Percentiles rank a stretch among this genome's conserved stretches.
phyloP scores from a whole-genome alignment of 1,140 invertebrate species.

The Microvelia longipes region DNA sequence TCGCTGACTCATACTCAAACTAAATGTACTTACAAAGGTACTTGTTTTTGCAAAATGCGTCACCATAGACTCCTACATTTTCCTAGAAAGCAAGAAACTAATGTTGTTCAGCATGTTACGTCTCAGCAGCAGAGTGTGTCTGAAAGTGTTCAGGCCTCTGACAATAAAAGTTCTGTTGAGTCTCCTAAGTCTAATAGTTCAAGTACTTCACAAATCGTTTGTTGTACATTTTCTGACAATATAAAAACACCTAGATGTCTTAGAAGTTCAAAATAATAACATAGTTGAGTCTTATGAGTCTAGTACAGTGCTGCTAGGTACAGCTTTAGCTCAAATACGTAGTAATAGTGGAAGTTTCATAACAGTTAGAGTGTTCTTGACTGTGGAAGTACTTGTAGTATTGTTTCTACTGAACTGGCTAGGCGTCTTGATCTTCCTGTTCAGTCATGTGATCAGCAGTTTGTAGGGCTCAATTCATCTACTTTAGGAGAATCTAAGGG shows the following conservation, averaged over 20 bases:
- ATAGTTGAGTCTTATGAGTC: no score
- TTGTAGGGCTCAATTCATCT: neutral
- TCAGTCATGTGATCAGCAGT: neutral
- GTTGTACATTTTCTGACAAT: no score
- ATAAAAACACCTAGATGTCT: no score
- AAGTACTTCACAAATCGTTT: no score
- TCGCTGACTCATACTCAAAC: neutral
- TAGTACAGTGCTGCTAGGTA: no score
- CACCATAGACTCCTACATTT: neutral
- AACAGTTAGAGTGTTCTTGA: neutral
- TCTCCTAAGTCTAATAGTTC: no score
- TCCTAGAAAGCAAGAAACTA: no score
- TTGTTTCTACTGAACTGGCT: neutral
- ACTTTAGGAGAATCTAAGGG: neutral
- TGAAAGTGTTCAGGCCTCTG: no score
- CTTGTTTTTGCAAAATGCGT: neutral
- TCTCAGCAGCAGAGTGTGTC: no score
- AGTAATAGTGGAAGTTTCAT: neutral
- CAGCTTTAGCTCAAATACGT: neutral
- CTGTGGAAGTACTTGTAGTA: neutral
- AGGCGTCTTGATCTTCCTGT: neutral
- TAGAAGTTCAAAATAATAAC: no score
- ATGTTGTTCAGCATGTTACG: no score
- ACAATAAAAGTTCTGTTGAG: no score
- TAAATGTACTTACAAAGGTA: neutral